phyloP scores from a whole-genome alignment of 2,888 invertebrate species.

The Caenorhabditis virilis region DNA sequence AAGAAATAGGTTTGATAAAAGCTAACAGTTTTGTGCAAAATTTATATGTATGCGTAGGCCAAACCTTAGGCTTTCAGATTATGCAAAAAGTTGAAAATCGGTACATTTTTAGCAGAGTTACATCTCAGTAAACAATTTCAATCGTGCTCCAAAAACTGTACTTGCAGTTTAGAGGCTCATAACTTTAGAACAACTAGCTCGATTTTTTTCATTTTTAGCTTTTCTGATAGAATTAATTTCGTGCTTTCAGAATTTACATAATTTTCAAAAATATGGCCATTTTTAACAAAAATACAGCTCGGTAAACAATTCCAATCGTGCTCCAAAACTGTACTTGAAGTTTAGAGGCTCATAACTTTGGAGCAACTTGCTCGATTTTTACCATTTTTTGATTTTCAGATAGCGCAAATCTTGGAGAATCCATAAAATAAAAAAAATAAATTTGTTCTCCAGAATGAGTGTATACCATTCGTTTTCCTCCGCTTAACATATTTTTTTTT shows the following conservation, averaged over 20 bases:
- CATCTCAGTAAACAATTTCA: neutral
- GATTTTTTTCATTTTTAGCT: neutral
- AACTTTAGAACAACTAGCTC: neutral
- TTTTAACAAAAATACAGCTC: constrained; percentile 6
- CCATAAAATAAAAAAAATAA: neutral
- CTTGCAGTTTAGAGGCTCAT: constrained; percentile 1
- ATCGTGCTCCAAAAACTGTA: neutral
- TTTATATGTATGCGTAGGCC: constrained; percentile 6
- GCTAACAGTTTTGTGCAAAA: neutral
- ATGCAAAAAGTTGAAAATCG: neutral
- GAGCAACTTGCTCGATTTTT: neutral
- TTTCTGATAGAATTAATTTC: neutral
- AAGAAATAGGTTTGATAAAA: constrained; percentile 2
- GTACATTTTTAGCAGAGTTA: constrained; percentile 2
- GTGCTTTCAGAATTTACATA: constrained; percentile 1
- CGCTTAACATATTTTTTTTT: too few relatives aligned
- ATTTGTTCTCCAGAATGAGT: too few relatives aligned
- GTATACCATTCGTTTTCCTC: too few relatives aligned
- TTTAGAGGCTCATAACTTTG: constrained; percentile 1
- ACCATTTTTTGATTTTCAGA: constrained; percentile 8
- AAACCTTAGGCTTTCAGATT: constrained; percentile 7
- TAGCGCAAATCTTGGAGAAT: constrained; percentile 1
- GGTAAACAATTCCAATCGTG: neutral
- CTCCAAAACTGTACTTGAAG: neutral
- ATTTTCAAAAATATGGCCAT: neutral